Conservation (phyloP, 1,140 invertebrate species). For the Bombus waltoni region DNA sequence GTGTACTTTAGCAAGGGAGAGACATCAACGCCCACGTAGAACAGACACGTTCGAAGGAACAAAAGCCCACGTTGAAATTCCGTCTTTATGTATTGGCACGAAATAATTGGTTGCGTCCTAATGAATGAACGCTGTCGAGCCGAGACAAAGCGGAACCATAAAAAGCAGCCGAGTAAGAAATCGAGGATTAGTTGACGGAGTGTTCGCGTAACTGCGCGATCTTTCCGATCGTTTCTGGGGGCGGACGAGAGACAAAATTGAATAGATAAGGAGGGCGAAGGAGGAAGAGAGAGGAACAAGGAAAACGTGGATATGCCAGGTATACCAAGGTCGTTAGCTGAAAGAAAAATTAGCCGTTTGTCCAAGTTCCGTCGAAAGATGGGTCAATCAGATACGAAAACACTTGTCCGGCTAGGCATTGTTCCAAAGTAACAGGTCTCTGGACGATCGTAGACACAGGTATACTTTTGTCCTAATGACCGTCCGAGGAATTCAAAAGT, state of each 20-base stretch:
- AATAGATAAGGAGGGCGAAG: neutral
- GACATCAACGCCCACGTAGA: conserved; percentile 30
- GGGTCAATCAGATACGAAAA: conserved; percentile 81
- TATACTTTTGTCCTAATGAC: conserved; percentile 77
- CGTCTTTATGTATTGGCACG: neutral
- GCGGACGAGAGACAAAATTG: neutral
- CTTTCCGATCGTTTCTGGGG: neutral
- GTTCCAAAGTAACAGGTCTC: conserved; percentile 73
- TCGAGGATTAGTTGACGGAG: neutral
- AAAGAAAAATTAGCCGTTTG: conserved; percentile 79
- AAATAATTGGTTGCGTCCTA: neutral
- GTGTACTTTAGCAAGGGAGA: neutral
- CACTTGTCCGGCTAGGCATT: conserved; percentile 76
- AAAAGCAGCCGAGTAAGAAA: neutral
- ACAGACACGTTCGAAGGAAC: neutral
- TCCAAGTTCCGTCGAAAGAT: conserved; percentile 70
- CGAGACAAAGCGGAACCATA: neutral
- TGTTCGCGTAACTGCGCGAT: conserved; percentile 13
- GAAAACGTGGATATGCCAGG: conserved; percentile 41
- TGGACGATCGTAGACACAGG: conserved; percentile 75
- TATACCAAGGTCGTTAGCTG: conserved; percentile 76
- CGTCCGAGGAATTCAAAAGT: conserved; percentile 64
- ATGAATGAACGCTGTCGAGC: neutral
- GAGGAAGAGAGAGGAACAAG: neutral
- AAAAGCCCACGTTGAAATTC: neutral